phyloP scores from a whole-genome alignment of 2,797 vertebrate genomes.

The Anniella stebbinsi region DNA sequence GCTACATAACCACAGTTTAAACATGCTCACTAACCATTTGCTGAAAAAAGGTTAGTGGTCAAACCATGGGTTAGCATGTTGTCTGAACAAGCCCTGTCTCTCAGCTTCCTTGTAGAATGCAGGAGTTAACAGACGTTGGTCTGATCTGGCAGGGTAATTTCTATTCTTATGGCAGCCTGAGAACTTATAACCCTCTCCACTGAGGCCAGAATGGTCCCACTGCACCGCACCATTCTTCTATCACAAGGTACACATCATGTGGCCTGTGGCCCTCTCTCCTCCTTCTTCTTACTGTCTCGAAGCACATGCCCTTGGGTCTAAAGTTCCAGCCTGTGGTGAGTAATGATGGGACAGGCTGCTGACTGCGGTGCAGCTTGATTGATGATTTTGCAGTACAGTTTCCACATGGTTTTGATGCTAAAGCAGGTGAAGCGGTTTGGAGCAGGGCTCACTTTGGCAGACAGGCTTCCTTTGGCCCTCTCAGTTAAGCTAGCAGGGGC shows the following conservation, averaged over 20 bases:
- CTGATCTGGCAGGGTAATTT: neutral
- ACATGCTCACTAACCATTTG: too few species aligned
- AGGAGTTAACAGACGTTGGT: neutral
- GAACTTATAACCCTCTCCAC: neutral
- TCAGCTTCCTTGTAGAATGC: neutral
- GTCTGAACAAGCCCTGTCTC: neutral
- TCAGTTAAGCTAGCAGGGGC: neutral
- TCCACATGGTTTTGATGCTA: neutral
- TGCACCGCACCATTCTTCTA: neutral
- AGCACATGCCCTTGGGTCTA: conserved; percentile 32
- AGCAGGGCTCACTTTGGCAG: neutral
- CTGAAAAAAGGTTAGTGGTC: too few species aligned
- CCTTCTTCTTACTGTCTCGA: neutral
- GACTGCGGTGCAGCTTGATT: conserved; percentile 15
- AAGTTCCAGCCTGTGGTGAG: conserved; percentile 17
- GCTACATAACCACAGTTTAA: too few species aligned
- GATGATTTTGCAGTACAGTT: conserved; percentile 25
- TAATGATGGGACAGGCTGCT: conserved; percentile 15
- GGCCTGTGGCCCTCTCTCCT: neutral
- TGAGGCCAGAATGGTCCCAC: neutral
- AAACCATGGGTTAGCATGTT: too few species aligned
- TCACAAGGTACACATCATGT: neutral
- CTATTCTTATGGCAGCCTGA: neutral
- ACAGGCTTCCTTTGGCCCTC: neutral
- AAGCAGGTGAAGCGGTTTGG: neutral